Conservation (phyloP, 2,113 vertebrate genomes). For the Halcyon senegalensis region DNA sequence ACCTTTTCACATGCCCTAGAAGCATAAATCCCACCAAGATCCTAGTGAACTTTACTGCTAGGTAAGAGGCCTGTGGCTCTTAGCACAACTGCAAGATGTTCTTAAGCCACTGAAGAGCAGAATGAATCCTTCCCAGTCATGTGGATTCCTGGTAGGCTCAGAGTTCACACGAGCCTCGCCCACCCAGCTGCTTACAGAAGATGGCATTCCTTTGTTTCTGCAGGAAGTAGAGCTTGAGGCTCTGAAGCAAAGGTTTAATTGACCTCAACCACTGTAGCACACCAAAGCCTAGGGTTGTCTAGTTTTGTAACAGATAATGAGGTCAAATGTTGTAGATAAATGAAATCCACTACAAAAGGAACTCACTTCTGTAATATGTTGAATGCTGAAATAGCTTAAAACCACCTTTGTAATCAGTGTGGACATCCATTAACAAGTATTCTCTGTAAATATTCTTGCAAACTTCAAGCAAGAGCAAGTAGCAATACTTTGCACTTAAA, state of each 20-base stretch:
- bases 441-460: background rate
- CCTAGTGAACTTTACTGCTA: background rate
- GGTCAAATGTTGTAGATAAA: slow-evolving; percentile 6
- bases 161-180: background rate
- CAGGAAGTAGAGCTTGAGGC: background rate
- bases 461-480: background rate
- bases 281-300: background rate
- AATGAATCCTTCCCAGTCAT: background rate
- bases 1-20: background rate
- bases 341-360: background rate
- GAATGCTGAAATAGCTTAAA: background rate
- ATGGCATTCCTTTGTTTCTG: background rate
- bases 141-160: background rate
- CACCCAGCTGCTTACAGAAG: background rate
- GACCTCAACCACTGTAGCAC: background rate
- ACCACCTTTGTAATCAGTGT: background rate
- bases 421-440: background rate
- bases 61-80: background rate
- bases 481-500: background rate
- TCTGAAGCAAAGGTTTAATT: background rate
- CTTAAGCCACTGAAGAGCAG: accelerated
- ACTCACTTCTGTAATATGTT: background rate
- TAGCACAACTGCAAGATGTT: background rate
- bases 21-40: background rate
- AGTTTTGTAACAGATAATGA: background rate